Evolutionary conservation across 2,113 vertebrate species (phyloP).

Genomic region (Antechinus stuartii): DNA sequence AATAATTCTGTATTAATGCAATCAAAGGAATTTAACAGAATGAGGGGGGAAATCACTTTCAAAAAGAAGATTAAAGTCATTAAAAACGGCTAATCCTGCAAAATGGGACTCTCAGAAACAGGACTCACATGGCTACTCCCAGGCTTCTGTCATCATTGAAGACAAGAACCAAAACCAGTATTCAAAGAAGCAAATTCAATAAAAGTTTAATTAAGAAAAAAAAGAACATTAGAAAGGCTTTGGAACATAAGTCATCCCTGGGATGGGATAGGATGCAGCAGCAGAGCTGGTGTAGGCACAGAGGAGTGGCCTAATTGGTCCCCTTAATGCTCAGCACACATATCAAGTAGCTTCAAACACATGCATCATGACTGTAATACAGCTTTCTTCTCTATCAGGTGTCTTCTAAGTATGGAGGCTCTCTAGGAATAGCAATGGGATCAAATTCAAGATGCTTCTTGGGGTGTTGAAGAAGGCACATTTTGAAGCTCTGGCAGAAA

Average conservation of each 20-base stretch:
- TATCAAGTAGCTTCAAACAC: constrained; percentile 60
- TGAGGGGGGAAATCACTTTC: constrained; percentile 86
- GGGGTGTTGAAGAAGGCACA: neutral
- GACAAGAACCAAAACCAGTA: constrained; percentile 89
- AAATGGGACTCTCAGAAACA: constrained; percentile 92
- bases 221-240: constrained; percentile 80
- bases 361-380: constrained; percentile 78
- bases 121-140: constrained; percentile 91
- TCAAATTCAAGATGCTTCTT: neutral
- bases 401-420: constrained; percentile 55
- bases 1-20: constrained; percentile 86
- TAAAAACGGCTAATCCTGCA: constrained; percentile 96
- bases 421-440: neutral
- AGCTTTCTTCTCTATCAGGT: constrained; percentile 71
- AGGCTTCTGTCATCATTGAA: constrained; percentile 88
- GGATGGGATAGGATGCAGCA: constrained; percentile 56
- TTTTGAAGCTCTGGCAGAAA: neutral
- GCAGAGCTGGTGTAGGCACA: constrained; percentile 50
- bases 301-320: constrained; percentile 73
- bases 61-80: constrained; percentile 95
- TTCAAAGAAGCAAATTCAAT: constrained; percentile 89
- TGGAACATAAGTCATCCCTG: constrained; percentile 60
- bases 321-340: constrained; percentile 79
- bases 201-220: constrained; percentile 92
- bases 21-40: constrained; percentile 86